Conservation (phyloP, 2,888 invertebrate genomes). For the Athalia cordata region DNA sequence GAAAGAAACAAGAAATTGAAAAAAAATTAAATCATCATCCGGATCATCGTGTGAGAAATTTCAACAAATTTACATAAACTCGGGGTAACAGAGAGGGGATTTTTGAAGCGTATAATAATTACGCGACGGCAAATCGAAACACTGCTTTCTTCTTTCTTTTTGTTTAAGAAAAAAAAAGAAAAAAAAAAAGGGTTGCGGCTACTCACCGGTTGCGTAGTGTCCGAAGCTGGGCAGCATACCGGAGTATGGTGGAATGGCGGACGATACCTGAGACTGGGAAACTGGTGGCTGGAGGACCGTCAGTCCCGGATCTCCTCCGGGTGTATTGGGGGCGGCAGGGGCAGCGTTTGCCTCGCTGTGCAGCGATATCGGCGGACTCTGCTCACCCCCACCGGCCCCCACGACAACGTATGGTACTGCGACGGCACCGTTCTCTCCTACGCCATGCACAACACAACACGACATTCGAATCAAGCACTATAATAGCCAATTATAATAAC, state of each 20-base stretch:
- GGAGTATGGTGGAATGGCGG: slow-evolving; percentile 77
- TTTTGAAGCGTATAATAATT: too few relatives aligned
- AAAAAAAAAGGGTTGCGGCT: slow-evolving; percentile 38
- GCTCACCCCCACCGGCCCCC: slow-evolving; percentile 71
- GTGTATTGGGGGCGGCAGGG: slow-evolving; percentile 70
- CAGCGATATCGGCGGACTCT: slow-evolving; percentile 71
- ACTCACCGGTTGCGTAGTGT: slow-evolving; percentile 81
- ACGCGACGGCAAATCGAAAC: too few relatives aligned
- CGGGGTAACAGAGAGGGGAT: too few relatives aligned
- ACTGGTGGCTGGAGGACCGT: slow-evolving; percentile 79
- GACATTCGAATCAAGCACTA: slow-evolving; percentile 72
- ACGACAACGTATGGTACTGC: slow-evolving; percentile 71
- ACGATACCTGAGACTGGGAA: slow-evolving; percentile 72
- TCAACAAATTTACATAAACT: too few relatives aligned
- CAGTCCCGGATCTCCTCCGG: slow-evolving; percentile 71
- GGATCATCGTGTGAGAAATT: too few relatives aligned
- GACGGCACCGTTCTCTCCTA: slow-evolving; percentile 71
- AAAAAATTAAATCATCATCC: neutral
- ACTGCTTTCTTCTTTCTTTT: neutral
- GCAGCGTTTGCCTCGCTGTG: slow-evolving; percentile 72
- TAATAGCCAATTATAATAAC: slow-evolving; percentile 20
- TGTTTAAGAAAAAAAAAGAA: neutral
- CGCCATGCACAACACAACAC: slow-evolving; percentile 66
- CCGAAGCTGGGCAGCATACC: slow-evolving; percentile 83
- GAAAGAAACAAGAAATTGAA: slow-evolving; percentile 47